phyloP scores from a whole-genome alignment of 2,113 vertebrate species.

The Elaphurus davidianus region DNA sequence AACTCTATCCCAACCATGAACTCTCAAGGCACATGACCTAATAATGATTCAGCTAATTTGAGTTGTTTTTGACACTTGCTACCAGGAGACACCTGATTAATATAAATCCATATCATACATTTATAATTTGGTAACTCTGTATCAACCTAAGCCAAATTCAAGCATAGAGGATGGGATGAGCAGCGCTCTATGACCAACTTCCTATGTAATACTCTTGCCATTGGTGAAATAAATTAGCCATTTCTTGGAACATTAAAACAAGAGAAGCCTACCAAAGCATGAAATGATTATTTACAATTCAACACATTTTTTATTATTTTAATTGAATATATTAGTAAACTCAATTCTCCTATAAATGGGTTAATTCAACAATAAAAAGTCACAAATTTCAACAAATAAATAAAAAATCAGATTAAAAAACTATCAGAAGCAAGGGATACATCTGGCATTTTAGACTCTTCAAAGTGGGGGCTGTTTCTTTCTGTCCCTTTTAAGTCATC shows the following conservation, averaged over 20 bases:
- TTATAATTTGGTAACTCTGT: conserved; percentile 8
- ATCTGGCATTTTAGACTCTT: conserved; percentile 57
- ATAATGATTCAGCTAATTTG: background rate
- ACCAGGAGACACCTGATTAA: background rate
- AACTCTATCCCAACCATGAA: background rate
- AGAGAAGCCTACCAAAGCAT: background rate
- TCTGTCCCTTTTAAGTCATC: conserved; percentile 73
- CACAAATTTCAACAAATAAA: background rate
- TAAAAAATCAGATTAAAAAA: conserved; percentile 53
- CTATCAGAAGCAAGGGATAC: background rate
- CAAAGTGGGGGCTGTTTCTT: conserved; percentile 47
- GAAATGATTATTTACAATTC: conserved; percentile 27
- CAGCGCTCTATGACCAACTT: background rate
- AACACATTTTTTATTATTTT: conserved; percentile 33
- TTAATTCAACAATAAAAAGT: conserved; percentile 20
- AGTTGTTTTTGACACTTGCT: background rate
- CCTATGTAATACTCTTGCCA: background rate
- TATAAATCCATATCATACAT: background rate
- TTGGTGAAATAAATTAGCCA: background rate
- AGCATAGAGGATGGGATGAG: background rate
- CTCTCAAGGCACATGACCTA: background rate
- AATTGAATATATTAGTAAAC: conserved; percentile 19
- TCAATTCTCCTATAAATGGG: background rate
- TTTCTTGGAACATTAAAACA: conserved; percentile 2
- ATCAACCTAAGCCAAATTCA: background rate